Conservation (phyloP, 2,113 vertebrate genomes). For the Psittacara wagleri region DNA sequence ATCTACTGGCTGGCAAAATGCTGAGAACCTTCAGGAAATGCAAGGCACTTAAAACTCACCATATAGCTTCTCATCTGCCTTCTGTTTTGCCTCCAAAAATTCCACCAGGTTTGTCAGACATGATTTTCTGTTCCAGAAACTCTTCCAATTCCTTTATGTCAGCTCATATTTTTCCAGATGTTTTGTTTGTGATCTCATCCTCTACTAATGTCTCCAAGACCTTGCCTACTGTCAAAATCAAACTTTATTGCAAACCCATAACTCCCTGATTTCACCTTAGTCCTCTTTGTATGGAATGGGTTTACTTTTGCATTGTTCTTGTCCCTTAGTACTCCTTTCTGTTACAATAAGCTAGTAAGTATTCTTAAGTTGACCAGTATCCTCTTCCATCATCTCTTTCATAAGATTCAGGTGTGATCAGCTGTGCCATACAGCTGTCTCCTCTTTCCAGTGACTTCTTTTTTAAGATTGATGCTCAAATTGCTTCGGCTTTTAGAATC, state of each 20-base stretch:
- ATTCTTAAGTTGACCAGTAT: conserved; percentile 1
- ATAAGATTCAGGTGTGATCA: conserved; percentile 48
- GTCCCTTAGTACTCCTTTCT: not conserved
- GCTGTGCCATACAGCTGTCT: conserved; percentile 49
- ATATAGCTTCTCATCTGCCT: not conserved
- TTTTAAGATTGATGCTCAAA: not conserved
- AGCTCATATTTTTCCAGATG: conserved; percentile 66
- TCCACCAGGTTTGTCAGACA: conserved; percentile 5
- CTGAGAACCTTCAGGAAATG: not conserved
- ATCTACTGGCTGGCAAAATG: not conserved
- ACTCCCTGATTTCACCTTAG: conserved; percentile 39
- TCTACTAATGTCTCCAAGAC: conserved; percentile 60
- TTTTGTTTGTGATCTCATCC: conserved; percentile 70
- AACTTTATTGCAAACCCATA: conserved; percentile 50
- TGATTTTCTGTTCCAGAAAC: not conserved
- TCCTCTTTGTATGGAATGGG: not conserved
- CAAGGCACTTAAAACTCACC: not conserved
- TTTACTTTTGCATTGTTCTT: conserved; percentile 33
- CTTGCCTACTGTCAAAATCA: conserved; percentile 55
- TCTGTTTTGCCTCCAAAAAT: not conserved
- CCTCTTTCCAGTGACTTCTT: not conserved
- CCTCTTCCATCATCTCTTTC: conserved; percentile 54
- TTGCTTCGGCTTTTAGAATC: conserved; percentile 7
- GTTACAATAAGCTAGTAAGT: not conserved
- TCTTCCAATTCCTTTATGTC: conserved; percentile 18